phyloP scores from a whole-genome alignment of 2,888 invertebrate genomes.

The Teinopalpus imperialis region DNA sequence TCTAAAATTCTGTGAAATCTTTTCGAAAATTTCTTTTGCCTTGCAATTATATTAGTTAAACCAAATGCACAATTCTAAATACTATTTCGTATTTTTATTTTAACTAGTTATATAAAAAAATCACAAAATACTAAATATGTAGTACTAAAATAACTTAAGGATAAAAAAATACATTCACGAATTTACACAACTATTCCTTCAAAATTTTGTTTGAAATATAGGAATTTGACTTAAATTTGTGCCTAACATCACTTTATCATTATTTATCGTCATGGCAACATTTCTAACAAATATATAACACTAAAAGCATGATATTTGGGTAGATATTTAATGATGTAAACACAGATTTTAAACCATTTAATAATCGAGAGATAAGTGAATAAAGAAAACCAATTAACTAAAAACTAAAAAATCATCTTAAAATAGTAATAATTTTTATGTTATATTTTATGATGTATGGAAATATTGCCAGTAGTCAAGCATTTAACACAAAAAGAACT shows the following conservation, averaged over 20 bases:
- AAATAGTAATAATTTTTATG: too few species aligned
- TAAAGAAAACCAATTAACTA: too few species aligned
- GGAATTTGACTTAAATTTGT: conserved; percentile 1
- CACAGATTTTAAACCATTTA: too few species aligned
- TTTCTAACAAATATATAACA: conserved; percentile 3
- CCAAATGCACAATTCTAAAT: conserved; percentile 11
- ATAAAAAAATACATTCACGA: conserved; percentile 2
- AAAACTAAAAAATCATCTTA: too few species aligned
- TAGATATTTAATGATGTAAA: too few species aligned
- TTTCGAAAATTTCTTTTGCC: background rate
- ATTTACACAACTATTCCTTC: background rate
- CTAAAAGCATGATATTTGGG: too few species aligned
- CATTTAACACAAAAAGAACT: conserved; percentile 18
- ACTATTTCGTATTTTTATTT: conserved; percentile 4
- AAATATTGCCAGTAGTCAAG: background rate
- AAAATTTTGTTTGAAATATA: background rate
- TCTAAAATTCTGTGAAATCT: background rate
- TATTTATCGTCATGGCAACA: background rate
- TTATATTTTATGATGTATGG: background rate
- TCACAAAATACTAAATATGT: background rate
- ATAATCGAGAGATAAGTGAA: too few species aligned
- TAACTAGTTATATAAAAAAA: background rate
- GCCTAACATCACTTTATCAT: conserved; percentile 13
- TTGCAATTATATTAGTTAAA: conserved; percentile 3
- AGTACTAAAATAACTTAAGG: background rate